Evolutionary conservation across 2,113 vertebrate genomes (phyloP).

Genomic region (Jacana jacana): DNA sequence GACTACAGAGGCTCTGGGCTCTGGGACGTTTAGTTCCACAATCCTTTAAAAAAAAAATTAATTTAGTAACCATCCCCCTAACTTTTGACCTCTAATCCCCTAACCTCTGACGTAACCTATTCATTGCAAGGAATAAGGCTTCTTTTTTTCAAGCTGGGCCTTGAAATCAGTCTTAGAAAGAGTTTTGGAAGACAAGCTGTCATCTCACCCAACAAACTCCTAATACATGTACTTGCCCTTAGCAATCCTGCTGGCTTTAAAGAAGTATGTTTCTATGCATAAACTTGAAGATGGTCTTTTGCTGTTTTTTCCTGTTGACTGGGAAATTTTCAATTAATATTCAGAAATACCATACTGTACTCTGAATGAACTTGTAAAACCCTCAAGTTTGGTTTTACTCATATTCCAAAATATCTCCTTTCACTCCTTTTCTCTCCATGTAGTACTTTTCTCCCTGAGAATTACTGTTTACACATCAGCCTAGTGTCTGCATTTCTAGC

Average conservation of each 20-base stretch:
- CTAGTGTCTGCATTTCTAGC: not conserved
- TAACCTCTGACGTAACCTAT: not conserved
- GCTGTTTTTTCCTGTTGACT: not conserved
- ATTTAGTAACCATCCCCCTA: not conserved
- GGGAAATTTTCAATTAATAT: not conserved
- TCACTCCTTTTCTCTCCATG: not conserved
- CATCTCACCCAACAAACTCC: not conserved
- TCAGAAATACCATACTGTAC: not conserved
- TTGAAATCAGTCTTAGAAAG: not conserved
- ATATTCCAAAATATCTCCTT: not conserved
- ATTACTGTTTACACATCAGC: not conserved
- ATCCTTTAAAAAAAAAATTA: not conserved
- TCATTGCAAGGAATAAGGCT: not conserved
- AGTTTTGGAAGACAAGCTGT: not conserved
- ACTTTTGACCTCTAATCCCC: rapidly evolving
- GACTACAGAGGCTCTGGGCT: not conserved
- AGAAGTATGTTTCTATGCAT: not conserved
- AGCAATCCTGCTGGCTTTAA: not conserved
- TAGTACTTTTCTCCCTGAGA: not conserved
- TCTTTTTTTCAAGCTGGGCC: not conserved
- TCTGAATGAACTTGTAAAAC: slow-evolving; percentile 3
- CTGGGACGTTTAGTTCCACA: not conserved
- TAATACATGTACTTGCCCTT: not conserved
- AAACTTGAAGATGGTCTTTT: not conserved
- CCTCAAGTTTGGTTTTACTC: not conserved